phyloP scores from a whole-genome alignment of 2,797 vertebrate genomes.

The Poecilia velifera region DNA sequence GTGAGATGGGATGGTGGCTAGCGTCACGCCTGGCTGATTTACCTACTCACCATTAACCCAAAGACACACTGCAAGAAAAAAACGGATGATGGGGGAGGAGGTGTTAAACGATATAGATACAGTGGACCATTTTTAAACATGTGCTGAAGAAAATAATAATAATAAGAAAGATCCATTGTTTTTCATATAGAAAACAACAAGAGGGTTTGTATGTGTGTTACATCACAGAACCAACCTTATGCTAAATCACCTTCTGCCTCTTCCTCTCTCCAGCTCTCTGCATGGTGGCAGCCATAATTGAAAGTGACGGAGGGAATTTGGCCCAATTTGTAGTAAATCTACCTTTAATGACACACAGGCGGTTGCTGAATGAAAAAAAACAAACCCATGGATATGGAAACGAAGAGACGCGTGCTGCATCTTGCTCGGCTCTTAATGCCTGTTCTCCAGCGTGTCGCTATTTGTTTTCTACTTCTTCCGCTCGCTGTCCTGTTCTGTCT shows the following conservation, averaged over 20 bases:
- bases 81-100: background rate
- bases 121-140: background rate
- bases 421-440: constrained; percentile 22
- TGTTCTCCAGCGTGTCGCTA: constrained; percentile 26
- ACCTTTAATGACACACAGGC: constrained; percentile 89
- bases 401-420: constrained; percentile 19
- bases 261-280: constrained; percentile 53
- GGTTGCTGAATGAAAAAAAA: constrained; percentile 82
- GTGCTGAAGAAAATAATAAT: background rate
- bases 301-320: constrained; percentile 97
- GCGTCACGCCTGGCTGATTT: constrained; percentile 84
- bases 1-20: constrained; percentile 81
- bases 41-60: constrained; percentile 84
- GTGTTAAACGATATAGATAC: background rate
- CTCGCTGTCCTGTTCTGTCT: constrained; percentile 21
- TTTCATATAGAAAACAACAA: constrained; percentile 17
- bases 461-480: constrained; percentile 30
- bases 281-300: constrained; percentile 90
- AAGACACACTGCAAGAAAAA: constrained; percentile 18
- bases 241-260: constrained; percentile 49
- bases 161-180: too few relatives aligned
- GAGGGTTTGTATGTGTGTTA: constrained; percentile 23
- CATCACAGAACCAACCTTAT: constrained; percentile 21
- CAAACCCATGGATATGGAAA: constrained; percentile 85
- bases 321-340: constrained; percentile 97